Percentiles rank a stretch among this genome's conserved stretches.
These are phyloP conservation scores for Amphiprion clarkii DNA, from an alignment of 2,797 vertebrate species.

Conservation along the genomic window DNA sequence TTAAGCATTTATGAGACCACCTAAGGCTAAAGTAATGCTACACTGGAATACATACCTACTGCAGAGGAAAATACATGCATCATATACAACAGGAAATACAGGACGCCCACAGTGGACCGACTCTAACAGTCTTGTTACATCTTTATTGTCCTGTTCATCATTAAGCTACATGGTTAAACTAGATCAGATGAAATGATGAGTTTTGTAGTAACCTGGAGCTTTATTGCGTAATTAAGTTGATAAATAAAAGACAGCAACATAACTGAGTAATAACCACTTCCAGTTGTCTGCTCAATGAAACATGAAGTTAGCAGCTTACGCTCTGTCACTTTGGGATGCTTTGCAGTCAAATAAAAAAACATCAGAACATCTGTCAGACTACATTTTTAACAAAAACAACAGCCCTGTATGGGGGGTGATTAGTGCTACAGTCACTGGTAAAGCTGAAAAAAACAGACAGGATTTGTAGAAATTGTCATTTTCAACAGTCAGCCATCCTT, in stretches of 20 bases:
- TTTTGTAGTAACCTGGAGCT: too few species aligned
- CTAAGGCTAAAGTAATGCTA: background rate
- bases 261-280: background rate
- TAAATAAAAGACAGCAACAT: background rate
- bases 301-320: too few species aligned
- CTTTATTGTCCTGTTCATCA: too few species aligned
- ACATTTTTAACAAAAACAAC: background rate
- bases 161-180: too few species aligned
- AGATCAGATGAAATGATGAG: too few species aligned
- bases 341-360: background rate
- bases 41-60: background rate
- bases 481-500: too few species aligned
- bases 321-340: too few species aligned
- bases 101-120: too few species aligned
- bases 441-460: background rate
- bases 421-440: background rate
- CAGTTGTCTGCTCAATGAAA: background rate
- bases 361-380: background rate
- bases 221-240: background rate
- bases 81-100: too few species aligned
- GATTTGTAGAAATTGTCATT: too few species aligned
- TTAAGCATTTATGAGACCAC: conserved; percentile 1
- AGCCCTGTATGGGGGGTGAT: background rate
- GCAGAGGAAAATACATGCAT: background rate
- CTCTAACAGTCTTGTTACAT: background rate